Evolutionary conservation across 2,797 vertebrate species (phyloP).

Genomic region (Pseudochaenichthys georgianus): DNA sequence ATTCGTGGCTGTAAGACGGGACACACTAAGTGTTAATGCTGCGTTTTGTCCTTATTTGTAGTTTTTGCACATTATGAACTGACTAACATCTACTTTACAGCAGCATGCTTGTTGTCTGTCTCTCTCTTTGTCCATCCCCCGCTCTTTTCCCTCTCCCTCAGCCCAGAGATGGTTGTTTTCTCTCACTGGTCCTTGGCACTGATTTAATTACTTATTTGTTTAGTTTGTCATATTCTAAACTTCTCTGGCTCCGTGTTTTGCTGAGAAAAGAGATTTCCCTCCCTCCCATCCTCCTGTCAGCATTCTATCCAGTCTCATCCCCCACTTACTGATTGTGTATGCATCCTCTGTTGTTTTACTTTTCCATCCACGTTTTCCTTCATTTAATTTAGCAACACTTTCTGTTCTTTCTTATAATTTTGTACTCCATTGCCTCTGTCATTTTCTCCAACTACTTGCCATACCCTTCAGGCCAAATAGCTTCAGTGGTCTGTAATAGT

Average conservation of each 20-base stretch:
- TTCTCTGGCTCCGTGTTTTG: constrained; percentile 66
- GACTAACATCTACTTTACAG: background rate
- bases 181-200: constrained; percentile 69
- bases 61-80: constrained; percentile 15
- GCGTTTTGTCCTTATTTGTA: constrained; percentile 21
- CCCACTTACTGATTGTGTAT: constrained; percentile 42
- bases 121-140: constrained; percentile 46
- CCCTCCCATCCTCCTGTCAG: constrained; percentile 63
- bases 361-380: constrained; percentile 14
- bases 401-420: constrained; percentile 49
- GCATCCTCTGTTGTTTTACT: constrained; percentile 33
- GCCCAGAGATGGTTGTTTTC: constrained; percentile 64
- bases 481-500: constrained; percentile 72
- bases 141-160: constrained; percentile 58
- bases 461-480: constrained; percentile 59
- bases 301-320: constrained; percentile 69
- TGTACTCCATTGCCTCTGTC: constrained; percentile 22
- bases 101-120: constrained; percentile 22
- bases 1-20: constrained; percentile 73
- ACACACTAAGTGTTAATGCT: background rate
- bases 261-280: constrained; percentile 72
- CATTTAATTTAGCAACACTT: constrained; percentile 30
- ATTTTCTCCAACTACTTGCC: constrained; percentile 56
- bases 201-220: constrained; percentile 82
- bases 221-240: constrained; percentile 77